phyloP scores from a whole-genome alignment of 2,113 vertebrate species.

The Mesocricetus auratus region DNA sequence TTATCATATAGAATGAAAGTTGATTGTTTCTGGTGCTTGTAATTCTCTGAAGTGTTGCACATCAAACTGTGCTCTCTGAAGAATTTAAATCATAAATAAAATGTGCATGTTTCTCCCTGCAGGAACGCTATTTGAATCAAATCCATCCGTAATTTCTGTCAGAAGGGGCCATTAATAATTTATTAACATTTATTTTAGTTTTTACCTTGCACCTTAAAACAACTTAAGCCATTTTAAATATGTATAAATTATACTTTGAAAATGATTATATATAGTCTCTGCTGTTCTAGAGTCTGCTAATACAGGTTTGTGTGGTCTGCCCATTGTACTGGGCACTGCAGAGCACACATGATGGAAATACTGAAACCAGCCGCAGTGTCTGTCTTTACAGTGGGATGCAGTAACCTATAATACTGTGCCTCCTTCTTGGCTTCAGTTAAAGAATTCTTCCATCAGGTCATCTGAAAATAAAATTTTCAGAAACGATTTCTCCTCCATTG shows the following conservation, averaged over 20 bases:
- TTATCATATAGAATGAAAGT: slow-evolving; percentile 39
- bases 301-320: not conserved
- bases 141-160: slow-evolving; percentile 65
- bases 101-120: slow-evolving; percentile 64
- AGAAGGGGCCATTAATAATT: slow-evolving; percentile 58
- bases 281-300: not conserved
- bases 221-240: slow-evolving; percentile 67
- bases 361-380: not conserved
- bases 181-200: slow-evolving; percentile 60
- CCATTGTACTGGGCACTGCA: not conserved
- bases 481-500: not conserved
- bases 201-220: slow-evolving; percentile 64
- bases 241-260: slow-evolving; percentile 63
- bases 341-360: not conserved
- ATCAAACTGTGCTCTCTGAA: slow-evolving; percentile 51
- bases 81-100: slow-evolving; percentile 72
- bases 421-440: slow-evolving; percentile 83
- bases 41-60: slow-evolving; percentile 63
- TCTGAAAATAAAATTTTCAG: not conserved
- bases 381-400: not conserved
- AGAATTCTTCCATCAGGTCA: not conserved
- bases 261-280: slow-evolving; percentile 44
- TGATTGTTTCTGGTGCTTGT: slow-evolving; percentile 60
- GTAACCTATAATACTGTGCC: slow-evolving; percentile 13
- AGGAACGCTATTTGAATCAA: slow-evolving; percentile 69